Evolutionary conservation across 2,113 vertebrate genomes (phyloP).

Genomic region (Lipophrys pholis): DNA sequence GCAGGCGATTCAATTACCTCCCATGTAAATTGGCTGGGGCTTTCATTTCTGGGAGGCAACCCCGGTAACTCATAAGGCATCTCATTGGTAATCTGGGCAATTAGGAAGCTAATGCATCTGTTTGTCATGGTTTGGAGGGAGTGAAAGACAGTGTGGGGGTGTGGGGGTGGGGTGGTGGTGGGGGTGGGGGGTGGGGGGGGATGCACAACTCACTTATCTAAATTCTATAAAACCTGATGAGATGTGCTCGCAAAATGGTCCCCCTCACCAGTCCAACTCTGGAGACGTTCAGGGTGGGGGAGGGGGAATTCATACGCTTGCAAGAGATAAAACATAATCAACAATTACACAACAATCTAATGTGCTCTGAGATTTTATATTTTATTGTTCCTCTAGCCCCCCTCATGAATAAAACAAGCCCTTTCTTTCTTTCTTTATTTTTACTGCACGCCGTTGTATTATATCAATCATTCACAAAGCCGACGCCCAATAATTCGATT

Average conservation of each 20-base stretch:
- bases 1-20: slow-evolving; percentile 80
- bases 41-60: slow-evolving; percentile 77
- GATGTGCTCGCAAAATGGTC: slow-evolving; percentile 53
- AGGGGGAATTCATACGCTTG: too few relatives aligned
- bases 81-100: slow-evolving; percentile 78
- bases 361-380: slow-evolving; percentile 42
- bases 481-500: slow-evolving; percentile 74
- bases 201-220: slow-evolving; percentile 58
- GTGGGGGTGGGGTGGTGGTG: too few relatives aligned
- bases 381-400: slow-evolving; percentile 69
- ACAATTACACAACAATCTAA: too few relatives aligned
- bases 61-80: slow-evolving; percentile 74
- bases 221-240: slow-evolving; percentile 65
- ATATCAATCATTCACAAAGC: slow-evolving; percentile 75
- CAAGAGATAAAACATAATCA: too few relatives aligned
- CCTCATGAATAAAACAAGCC: slow-evolving; percentile 77
- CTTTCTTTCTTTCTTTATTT: too few relatives aligned
- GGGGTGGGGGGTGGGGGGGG: neutral
- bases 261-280: slow-evolving; percentile 44
- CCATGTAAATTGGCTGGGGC: slow-evolving; percentile 77
- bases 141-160: slow-evolving; percentile 47
- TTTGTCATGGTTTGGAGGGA: slow-evolving; percentile 76
- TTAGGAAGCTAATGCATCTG: slow-evolving; percentile 78
- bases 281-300: slow-evolving; percentile 11
- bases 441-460: slow-evolving; percentile 64